Conservation (phyloP, 2,113 vertebrate genomes). For the Lophius piscatorius region DNA sequence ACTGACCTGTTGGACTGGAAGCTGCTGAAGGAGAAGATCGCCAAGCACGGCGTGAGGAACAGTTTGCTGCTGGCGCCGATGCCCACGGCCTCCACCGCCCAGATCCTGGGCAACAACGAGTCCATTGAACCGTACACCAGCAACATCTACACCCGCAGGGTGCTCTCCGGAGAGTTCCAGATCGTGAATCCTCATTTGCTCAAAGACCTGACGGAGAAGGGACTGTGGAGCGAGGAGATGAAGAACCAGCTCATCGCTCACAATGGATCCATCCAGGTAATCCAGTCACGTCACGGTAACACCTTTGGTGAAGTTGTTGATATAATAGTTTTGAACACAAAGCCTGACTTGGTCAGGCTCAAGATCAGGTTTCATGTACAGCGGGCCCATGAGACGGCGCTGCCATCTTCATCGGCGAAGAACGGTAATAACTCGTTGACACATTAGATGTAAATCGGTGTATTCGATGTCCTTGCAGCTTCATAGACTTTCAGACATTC, state of each 20-base stretch:
- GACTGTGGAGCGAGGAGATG: constrained; percentile 96
- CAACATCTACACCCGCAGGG: constrained; percentile 97
- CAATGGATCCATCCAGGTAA: constrained; percentile 96
- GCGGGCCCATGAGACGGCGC: too few species aligned
- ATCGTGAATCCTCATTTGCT: constrained; percentile 95
- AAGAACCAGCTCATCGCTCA: constrained; percentile 95
- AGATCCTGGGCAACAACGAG: constrained; percentile 98
- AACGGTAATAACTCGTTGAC: too few species aligned
- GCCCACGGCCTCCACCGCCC: constrained; percentile 97
- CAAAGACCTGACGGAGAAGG: constrained; percentile 94
- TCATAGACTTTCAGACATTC: too few species aligned
- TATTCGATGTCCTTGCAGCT: too few species aligned
- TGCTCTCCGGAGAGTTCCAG: constrained; percentile 98
- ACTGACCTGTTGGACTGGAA: constrained; percentile 93
- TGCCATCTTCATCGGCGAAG: too few species aligned
- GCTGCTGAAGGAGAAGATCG: constrained; percentile 91
- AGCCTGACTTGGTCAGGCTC: too few species aligned
- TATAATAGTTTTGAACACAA: too few species aligned
- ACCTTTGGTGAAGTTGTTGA: too few species aligned
- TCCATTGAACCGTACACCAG: constrained; percentile 98
- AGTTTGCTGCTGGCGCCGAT: constrained; percentile 95
- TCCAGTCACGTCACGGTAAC: too few species aligned
- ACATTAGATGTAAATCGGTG: too few species aligned
- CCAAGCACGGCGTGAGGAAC: constrained; percentile 91
- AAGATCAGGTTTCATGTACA: too few species aligned